phyloP scores from a whole-genome alignment of 2,888 invertebrate genomes.

The Argyra leucocephala region DNA sequence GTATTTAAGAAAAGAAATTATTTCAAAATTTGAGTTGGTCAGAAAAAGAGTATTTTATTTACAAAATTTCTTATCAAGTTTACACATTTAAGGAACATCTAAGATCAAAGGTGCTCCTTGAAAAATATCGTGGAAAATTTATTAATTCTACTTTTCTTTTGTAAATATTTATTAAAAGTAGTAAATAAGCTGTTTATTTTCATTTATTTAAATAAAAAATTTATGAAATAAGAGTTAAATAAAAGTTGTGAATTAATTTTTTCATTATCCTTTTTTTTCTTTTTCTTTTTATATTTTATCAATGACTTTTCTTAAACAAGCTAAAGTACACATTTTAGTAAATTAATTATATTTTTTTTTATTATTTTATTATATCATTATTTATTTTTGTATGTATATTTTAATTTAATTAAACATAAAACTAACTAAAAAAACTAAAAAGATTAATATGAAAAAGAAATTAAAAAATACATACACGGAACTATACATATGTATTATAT shows the following conservation, averaged over 20 bases:
- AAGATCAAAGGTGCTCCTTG: too few species aligned
- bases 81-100: too few species aligned
- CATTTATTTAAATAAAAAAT: too few species aligned
- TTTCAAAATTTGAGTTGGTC: too few species aligned
- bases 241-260: background rate
- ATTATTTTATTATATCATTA: background rate
- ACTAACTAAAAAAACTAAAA: constrained; percentile 9
- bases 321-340: constrained; percentile 12
- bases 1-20: too few species aligned
- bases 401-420: constrained; percentile 12
- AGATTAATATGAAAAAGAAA: constrained; percentile 7
- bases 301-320: constrained; percentile 9
- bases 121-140: too few species aligned
- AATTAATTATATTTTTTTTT: constrained; percentile 7
- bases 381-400: background rate
- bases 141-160: too few species aligned
- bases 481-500: constrained; percentile 2
- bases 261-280: constrained; percentile 4
- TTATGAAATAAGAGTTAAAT: background rate
- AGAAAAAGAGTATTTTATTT: too few species aligned
- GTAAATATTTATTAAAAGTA: too few species aligned
- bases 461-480: constrained; percentile 4
- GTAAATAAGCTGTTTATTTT: too few species aligned
- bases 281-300: constrained; percentile 2
- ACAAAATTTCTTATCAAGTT: too few species aligned